Percentiles rank a stretch among this genome's conserved stretches.
phyloP scores from a whole-genome alignment of 2,113 vertebrate species.

The Carollia perspicillata region DNA sequence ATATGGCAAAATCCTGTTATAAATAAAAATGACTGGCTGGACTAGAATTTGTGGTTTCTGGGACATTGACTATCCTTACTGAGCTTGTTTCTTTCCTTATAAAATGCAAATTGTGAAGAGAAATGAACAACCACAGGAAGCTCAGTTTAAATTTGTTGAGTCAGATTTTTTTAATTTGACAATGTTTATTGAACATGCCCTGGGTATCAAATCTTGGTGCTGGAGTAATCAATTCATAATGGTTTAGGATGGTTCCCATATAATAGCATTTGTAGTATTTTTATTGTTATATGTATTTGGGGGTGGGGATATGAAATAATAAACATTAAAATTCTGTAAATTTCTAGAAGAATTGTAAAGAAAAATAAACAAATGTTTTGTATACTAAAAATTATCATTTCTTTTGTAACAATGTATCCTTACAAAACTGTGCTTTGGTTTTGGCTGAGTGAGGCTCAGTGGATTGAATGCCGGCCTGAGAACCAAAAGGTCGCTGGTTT shows the following conservation, averaged over 20 bases:
- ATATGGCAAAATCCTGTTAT: neutral
- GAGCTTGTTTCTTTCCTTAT: neutral
- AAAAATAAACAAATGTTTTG: neutral
- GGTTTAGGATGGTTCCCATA: neutral
- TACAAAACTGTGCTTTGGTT: neutral
- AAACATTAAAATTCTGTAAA: constrained; percentile 3
- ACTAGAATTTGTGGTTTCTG: neutral
- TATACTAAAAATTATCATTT: neutral
- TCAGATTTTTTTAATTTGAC: neutral
- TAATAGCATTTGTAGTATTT: neutral
- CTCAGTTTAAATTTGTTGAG: neutral
- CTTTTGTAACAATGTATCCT: neutral
- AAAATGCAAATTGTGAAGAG: neutral
- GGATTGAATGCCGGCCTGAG: too few species aligned
- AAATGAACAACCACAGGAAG: neutral
- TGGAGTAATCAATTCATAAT: neutral
- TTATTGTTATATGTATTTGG: neutral
- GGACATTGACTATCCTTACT: neutral
- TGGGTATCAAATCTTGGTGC: neutral
- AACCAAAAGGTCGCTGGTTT: too few species aligned
- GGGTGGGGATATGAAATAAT: neutral
- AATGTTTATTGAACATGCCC: neutral
- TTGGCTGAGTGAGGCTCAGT: too few species aligned
- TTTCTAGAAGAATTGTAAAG: neutral
- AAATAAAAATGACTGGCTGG: neutral